Conservation (phyloP, 2,888 invertebrate genomes). For the Branchipolynoe longqiensis region DNA sequence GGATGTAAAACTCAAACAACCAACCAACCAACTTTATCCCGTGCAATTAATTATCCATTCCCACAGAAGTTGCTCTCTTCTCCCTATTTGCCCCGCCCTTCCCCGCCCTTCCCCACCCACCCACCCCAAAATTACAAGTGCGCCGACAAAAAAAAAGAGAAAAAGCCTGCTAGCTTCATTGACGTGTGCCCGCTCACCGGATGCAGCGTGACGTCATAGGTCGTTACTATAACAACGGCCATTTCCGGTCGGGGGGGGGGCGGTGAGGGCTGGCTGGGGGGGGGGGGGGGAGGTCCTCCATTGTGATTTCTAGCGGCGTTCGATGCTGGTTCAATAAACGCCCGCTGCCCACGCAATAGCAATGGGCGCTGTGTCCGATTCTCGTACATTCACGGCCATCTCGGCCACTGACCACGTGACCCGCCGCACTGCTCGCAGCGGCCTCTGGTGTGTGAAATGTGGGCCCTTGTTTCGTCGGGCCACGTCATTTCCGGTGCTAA, state of each 20-base stretch:
- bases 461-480: not conserved
- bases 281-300: not conserved
- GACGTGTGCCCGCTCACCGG: not conserved
- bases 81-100: too few species aligned
- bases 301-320: not conserved
- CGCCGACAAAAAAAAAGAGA: too few species aligned
- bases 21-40: too few species aligned
- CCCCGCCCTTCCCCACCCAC: too few species aligned
- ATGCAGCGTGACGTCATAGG: not conserved
- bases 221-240: not conserved
- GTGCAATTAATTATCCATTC: too few species aligned
- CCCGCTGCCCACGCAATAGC: not conserved
- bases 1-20: too few species aligned
- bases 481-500: constrained; percentile 37
- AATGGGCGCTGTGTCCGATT: not conserved
- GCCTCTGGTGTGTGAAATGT: constrained; percentile 19
- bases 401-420: not conserved
- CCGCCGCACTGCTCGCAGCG: not conserved
- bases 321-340: constrained; percentile 1
- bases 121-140: too few species aligned
- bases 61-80: too few species aligned
- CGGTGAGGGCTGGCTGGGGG: not conserved
- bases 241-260: not conserved
- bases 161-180: too few species aligned
- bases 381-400: constrained; percentile 23